phyloP scores from a whole-genome alignment of 1,140 invertebrate species.

The Pachypsylla venusta region DNA sequence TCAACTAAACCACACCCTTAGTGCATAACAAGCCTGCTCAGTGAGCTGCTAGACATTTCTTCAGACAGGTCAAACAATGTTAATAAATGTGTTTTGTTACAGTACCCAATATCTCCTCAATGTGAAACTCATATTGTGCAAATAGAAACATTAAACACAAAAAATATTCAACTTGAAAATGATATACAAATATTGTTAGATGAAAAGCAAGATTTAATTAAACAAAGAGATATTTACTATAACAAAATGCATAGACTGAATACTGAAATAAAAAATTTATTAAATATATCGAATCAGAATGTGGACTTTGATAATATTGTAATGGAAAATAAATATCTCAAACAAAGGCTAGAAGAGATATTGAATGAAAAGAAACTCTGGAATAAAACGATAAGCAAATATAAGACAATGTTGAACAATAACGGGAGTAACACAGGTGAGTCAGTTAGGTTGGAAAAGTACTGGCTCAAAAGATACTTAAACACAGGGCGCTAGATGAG shows the following conservation, averaged over 20 bases:
- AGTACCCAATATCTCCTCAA: too few species aligned
- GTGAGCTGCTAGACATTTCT: too few species aligned
- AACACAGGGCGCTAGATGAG: too few species aligned
- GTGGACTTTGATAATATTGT: slow-evolving; percentile 64
- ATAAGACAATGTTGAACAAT: slow-evolving; percentile 34
- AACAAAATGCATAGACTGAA: slow-evolving; percentile 71
- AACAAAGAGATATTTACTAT: slow-evolving; percentile 66
- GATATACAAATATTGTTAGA: slow-evolving; percentile 63
- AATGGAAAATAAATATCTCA: slow-evolving; percentile 70
- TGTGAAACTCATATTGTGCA: slow-evolving; percentile 6
- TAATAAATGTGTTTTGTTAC: too few species aligned
- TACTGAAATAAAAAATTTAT: slow-evolving; percentile 57
- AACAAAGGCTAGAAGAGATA: slow-evolving; percentile 61
- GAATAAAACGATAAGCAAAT: slow-evolving; percentile 48
- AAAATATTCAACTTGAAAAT: slow-evolving; percentile 43
- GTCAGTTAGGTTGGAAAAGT: too few species aligned
- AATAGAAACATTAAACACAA: slow-evolving; percentile 13
- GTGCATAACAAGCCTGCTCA: too few species aligned
- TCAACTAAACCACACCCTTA: too few species aligned
- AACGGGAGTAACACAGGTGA: slow-evolving; percentile 1
- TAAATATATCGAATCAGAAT: slow-evolving; percentile 41
- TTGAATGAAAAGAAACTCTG: slow-evolving; percentile 63
- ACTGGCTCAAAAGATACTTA: too few species aligned
- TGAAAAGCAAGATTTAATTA: slow-evolving; percentile 70
- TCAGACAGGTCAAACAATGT: too few species aligned